Evolutionary conservation across 2,797 vertebrate species (phyloP).

Genomic region (Lophius americanus): DNA sequence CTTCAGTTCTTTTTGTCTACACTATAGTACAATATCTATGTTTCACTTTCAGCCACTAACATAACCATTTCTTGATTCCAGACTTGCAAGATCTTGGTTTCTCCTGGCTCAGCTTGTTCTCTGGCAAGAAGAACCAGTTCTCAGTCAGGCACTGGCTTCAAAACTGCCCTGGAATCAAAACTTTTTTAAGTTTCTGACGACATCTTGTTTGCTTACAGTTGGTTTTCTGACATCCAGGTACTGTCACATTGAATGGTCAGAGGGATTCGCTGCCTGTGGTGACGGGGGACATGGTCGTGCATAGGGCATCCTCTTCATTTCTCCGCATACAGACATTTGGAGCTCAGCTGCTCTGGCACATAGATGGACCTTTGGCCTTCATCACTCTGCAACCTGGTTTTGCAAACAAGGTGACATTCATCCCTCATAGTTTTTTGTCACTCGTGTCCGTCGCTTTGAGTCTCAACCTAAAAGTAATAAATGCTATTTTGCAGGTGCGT

Average conservation of each 20-base stretch:
- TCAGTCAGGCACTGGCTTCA: no score
- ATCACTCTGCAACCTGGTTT: constrained; percentile 88
- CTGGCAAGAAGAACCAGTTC: no score
- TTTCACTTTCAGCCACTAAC: no score
- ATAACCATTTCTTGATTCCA: no score
- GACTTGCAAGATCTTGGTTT: no score
- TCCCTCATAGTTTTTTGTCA: neutral
- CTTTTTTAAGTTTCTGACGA: no score
- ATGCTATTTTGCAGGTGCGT: constrained; percentile 81
- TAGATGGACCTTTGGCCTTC: constrained; percentile 80
- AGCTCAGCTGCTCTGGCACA: constrained; percentile 87
- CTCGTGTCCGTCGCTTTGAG: neutral
- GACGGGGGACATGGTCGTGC: constrained; percentile 77
- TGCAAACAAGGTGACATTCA: constrained; percentile 82
- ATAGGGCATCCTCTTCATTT: constrained; percentile 85
- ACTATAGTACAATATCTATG: no score
- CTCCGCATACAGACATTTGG: constrained; percentile 85
- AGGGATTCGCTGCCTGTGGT: constrained; percentile 82
- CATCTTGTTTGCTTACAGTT: neutral
- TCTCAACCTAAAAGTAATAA: neutral
- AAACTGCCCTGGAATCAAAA: no score
- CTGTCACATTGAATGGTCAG: constrained; percentile 81
- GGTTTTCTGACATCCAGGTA: constrained; percentile 69
- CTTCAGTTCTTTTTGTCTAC: no score
- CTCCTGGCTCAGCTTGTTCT: no score